phyloP scores from a whole-genome alignment of 2,888 invertebrate species.

The Arctia plantaginis region DNA sequence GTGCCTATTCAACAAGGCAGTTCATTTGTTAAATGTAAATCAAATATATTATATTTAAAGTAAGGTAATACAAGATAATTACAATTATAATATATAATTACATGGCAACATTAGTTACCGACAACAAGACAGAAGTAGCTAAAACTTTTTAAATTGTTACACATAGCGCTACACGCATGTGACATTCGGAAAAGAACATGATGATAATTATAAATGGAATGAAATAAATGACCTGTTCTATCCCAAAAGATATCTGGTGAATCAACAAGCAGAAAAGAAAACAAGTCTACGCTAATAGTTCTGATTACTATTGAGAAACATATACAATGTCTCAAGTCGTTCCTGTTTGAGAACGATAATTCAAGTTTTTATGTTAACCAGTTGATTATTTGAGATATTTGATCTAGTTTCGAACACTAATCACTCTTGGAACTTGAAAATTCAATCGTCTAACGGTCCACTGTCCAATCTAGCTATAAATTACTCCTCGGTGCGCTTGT shows the following conservation, averaged over 20 bases:
- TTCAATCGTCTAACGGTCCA: conserved; percentile 34
- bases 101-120: background rate
- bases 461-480: conserved; percentile 25
- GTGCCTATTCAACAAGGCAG: too few relatives aligned
- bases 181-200: background rate
- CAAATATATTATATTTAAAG: background rate
- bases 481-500: conserved; percentile 33
- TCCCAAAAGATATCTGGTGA: background rate
- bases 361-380: background rate
- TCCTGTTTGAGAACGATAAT: background rate
- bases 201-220: background rate
- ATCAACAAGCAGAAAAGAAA: background rate
- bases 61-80: background rate
- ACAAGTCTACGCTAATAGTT: background rate
- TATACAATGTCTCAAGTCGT: background rate
- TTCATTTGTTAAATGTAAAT: background rate
- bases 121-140: background rate
- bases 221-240: background rate
- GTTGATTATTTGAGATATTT: background rate
- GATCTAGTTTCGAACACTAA: background rate
- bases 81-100: background rate
- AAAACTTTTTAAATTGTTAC: background rate
- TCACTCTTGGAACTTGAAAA: background rate
- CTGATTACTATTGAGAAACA: background rate
- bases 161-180: background rate